phyloP scores from a whole-genome alignment of 2,113 vertebrate genomes.

The Casuarius casuarius region DNA sequence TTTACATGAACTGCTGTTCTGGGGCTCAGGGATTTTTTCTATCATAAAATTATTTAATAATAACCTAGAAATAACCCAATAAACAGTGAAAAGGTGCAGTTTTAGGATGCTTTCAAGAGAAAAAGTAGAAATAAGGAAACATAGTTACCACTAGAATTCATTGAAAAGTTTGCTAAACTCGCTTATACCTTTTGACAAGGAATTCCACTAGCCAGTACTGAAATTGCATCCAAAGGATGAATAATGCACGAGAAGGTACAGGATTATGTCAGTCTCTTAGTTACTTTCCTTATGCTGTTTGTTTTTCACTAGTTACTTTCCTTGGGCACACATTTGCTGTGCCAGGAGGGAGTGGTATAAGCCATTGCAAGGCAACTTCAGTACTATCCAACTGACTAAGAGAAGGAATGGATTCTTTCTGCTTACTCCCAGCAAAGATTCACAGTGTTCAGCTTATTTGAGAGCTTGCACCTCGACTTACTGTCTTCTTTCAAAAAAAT shows the following conservation, averaged over 20 bases:
- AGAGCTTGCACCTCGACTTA: neutral
- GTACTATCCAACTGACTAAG: neutral
- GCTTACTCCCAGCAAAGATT: neutral
- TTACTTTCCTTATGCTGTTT: neutral
- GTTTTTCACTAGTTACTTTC: neutral
- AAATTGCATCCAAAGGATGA: neutral
- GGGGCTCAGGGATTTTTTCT: neutral
- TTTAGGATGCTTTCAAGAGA: neutral
- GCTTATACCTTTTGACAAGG: neutral
- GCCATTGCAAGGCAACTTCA: neutral
- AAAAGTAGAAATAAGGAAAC: neutral
- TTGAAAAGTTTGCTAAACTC: neutral
- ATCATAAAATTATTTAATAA: neutral
- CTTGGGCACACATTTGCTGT: neutral
- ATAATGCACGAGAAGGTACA: neutral
- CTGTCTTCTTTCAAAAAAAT: neutral
- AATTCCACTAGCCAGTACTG: neutral
- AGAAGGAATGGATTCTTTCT: neutral
- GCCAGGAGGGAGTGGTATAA: neutral
- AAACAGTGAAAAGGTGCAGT: neutral
- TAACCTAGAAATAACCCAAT: neutral
- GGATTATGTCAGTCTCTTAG: neutral
- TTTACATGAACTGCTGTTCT: conserved; percentile 14
- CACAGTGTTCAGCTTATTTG: neutral
- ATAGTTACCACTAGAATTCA: neutral